phyloP scores from a whole-genome alignment of 1,140 invertebrate genomes.

The Bombus waltoni region DNA sequence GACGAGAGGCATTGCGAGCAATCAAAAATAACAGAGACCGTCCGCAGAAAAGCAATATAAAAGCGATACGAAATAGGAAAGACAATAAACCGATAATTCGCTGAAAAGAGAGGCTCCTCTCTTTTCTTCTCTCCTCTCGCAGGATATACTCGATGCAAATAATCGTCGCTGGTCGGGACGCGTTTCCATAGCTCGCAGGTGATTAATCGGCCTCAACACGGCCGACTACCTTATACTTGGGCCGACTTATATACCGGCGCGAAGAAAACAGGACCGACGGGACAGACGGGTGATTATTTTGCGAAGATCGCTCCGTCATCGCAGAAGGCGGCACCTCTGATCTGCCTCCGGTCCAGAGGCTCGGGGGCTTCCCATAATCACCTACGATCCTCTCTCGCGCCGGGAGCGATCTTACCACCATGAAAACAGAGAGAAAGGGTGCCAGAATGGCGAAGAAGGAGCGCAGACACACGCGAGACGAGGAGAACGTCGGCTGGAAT shows the following conservation, averaged over 20 bases:
- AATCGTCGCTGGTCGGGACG: constrained; percentile 53
- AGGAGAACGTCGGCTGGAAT: constrained; percentile 45
- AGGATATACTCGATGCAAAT: constrained; percentile 58
- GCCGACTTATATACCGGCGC: constrained; percentile 52
- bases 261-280: constrained; percentile 61
- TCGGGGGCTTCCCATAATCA: constrained; percentile 66
- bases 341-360: constrained; percentile 61
- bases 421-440: constrained; percentile 43
- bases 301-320: constrained; percentile 71
- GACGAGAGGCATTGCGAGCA: too few species aligned
- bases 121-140: too few species aligned
- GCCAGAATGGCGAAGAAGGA: constrained; percentile 13
- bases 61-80: too few species aligned
- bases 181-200: constrained; percentile 64
- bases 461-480: constrained; percentile 7
- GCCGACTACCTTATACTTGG: constrained; percentile 50
- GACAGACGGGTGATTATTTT: constrained; percentile 69
- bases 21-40: too few species aligned
- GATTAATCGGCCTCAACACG: constrained; percentile 66
- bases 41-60: background rate
- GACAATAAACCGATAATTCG: too few species aligned
- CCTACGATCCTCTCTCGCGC: constrained; percentile 61
- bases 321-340: constrained; percentile 69
- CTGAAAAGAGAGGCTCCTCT: background rate
- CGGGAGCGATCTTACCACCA: constrained; percentile 54